Evolutionary conservation across 2,888 invertebrate genomes (phyloP), one percentile per base, ranked within the genome.

Genomic region (Scaptomyza reducta): DNA sequence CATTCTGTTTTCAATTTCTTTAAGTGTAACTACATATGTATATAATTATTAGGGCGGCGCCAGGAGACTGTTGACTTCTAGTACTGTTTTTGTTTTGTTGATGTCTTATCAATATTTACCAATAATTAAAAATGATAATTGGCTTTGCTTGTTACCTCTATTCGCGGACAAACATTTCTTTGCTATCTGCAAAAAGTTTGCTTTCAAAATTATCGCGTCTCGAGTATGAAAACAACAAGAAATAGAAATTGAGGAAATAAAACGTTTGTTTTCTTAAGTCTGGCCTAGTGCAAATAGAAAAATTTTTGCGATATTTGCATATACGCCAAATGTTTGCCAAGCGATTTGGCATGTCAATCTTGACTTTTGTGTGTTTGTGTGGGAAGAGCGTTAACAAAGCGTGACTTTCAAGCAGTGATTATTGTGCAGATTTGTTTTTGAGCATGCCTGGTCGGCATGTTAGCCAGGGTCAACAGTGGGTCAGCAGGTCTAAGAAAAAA

Each of bases 41-140:
- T 35, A 25, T 9, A 35, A 14, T 10, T 41, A 25, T 33, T 27
- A 16, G 33, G 31, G 25, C 31, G 62, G 49, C 61, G 61, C 61
- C 61, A 41, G 38, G n/a, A 29, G 25, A 18, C 14, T 16, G 61
- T 47, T 3, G 61, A n/a, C 7, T 38, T 35, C 10, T 25, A 10
- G 18, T 33, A 2, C 16, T 7, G 7, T 60, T 31, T 18, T 31
- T 14, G 14, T 38, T 38, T 25, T 7, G 5, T 38, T 46, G 10
- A 14, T 14, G 9, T 25, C 51, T 55, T 53, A 38, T 47, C 54
- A 87, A 78, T 83, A 81, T 83, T 87, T 84, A 61, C 82, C 56
- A 68, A 70, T 84, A 86, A 84, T 84, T 84, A 80, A 65, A 70
- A 45, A 47, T 54, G 60, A 51, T 83, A 83, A 87, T 83, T 84